These are phyloP conservation scores for Miniopterus natalensis DNA, from an alignment of 2,113 vertebrate species.

Conservation along the genomic window DNA sequence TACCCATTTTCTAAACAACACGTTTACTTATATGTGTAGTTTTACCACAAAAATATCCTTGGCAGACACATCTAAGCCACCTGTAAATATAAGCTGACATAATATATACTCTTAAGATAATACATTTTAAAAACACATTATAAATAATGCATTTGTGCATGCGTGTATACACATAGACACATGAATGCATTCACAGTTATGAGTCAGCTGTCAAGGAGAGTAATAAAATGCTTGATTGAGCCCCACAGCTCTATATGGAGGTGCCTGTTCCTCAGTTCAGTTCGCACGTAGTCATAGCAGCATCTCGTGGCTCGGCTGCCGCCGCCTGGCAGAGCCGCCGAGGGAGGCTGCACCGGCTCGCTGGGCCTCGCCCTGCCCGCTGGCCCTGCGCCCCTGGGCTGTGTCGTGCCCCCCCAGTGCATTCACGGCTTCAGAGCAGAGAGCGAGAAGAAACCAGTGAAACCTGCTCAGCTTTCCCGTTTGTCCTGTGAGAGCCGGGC, in stretches of 20 bases:
- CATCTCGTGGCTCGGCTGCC: background rate
- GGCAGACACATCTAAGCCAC: background rate
- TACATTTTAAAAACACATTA: background rate
- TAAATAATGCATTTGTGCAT: background rate
- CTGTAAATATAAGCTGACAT: background rate
- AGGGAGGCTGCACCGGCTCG: background rate
- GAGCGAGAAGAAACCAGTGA: no score
- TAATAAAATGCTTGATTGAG: background rate
- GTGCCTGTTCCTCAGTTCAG: background rate
- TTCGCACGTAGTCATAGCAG: background rate
- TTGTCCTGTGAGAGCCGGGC: background rate
- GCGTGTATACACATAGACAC: background rate
- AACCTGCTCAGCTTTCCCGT: background rate
- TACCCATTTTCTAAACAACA: background rate
- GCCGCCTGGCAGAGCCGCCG: background rate
- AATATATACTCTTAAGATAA: background rate
- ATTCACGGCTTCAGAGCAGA: background rate
- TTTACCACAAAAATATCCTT: background rate
- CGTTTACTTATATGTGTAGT: background rate
- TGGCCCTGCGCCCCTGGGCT: no score
- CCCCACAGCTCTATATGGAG: background rate
- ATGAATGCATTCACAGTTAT: background rate
- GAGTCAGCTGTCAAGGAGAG: background rate
- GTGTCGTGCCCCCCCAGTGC: background rate
- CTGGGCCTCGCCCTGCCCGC: background rate